Conservation (phyloP, 2,888 invertebrate genomes). For the Rhingia campestris region DNA sequence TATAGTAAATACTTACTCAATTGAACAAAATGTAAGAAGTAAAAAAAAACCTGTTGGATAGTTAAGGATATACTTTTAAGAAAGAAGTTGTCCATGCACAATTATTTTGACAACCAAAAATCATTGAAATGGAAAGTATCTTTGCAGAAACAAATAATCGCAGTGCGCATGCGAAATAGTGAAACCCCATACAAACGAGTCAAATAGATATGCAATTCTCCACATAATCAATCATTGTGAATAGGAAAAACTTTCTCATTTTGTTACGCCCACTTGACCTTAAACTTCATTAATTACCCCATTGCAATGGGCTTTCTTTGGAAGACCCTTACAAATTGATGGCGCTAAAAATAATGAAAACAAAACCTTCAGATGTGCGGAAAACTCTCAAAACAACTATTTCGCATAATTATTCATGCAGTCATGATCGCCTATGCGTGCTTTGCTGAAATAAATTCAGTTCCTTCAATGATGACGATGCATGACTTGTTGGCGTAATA, state of each 20-base stretch:
- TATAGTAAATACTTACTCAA: no score
- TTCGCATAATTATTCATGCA: conserved; percentile 33
- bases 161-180: no score
- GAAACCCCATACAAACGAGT: not conserved
- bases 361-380: conserved; percentile 7
- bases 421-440: conserved; percentile 32
- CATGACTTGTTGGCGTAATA: not conserved
- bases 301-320: not conserved
- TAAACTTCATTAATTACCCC: not conserved
- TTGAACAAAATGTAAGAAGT: no score
- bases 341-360: conserved; percentile 9
- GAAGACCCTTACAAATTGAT: conserved; percentile 15
- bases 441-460: conserved; percentile 32
- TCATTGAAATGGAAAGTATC: no score
- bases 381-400: conserved; percentile 9
- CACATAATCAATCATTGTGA: not conserved
- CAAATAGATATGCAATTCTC: not conserved
- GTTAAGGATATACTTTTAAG: no score
- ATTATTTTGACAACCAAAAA: no score
- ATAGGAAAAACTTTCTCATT: not conserved
- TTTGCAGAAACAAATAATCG: no score
- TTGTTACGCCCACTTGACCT: not conserved
- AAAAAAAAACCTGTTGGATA: no score
- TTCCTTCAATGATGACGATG: not conserved
- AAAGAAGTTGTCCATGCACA: no score